Evolutionary conservation across 2,113 vertebrate species (phyloP).

Genomic region (Chamaetylas fuelleborni): DNA sequence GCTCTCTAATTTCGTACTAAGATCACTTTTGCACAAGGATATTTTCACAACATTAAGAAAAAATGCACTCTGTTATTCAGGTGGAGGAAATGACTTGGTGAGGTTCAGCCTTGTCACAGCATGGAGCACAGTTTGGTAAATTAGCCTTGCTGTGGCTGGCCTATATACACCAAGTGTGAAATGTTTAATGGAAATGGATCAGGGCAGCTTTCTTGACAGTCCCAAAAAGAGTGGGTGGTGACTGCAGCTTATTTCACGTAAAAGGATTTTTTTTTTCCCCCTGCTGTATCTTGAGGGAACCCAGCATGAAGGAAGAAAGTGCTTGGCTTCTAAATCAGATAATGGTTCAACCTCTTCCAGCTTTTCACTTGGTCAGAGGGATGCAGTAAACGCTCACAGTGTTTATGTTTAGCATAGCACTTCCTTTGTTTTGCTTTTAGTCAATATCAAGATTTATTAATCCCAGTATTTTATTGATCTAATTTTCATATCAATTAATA

Average conservation of each 20-base stretch:
- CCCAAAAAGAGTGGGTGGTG: not conserved
- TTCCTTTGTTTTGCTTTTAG: constrained; percentile 17
- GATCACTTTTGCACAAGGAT: not conserved
- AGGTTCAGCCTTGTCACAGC: not conserved
- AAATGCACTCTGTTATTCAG: not conserved
- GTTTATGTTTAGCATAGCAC: not conserved
- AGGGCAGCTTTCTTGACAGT: not conserved
- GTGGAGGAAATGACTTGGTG: not conserved
- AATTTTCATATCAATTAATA: constrained; percentile 64
- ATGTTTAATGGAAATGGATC: not conserved
- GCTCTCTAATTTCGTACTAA: not conserved
- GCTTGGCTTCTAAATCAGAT: not conserved
- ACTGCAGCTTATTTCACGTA: not conserved
- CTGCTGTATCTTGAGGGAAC: not conserved
- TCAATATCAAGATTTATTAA: constrained; percentile 71
- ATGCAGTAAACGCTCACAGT: not conserved
- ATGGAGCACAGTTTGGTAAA: not conserved
- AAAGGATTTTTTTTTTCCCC: not conserved
- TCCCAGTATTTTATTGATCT: constrained; percentile 53
- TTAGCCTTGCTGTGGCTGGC: not conserved
- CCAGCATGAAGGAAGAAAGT: not conserved
- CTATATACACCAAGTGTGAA: not conserved
- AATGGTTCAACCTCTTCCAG: not conserved
- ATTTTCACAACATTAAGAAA: not conserved
- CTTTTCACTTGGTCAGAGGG: not conserved